Conservation (phyloP, 2,113 vertebrate species). For the Mustelus asterias region DNA sequence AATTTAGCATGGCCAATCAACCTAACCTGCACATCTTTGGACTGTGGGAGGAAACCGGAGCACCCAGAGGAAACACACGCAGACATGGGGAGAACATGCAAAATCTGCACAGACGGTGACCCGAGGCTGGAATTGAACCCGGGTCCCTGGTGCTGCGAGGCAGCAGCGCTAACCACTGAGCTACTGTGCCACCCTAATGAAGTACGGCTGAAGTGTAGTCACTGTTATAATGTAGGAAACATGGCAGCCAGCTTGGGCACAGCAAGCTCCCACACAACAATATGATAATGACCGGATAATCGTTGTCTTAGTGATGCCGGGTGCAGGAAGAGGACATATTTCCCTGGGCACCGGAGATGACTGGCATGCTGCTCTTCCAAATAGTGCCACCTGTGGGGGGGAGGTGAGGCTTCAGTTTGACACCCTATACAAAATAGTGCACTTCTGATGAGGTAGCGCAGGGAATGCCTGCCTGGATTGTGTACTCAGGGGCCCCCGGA, state of each 20-base stretch:
- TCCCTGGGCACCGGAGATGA: neutral
- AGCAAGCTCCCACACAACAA: neutral
- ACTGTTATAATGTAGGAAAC: neutral
- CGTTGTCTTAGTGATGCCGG: neutral
- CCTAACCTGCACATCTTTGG: no score
- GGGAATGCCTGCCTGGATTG: neutral
- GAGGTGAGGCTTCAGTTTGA: neutral
- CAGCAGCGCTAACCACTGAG: no score
- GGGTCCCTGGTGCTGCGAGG: no score
- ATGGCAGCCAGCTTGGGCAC: neutral
- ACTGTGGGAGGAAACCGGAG: no score
- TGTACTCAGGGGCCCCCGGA: neutral
- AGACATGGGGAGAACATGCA: no score
- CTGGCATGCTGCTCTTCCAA: neutral
- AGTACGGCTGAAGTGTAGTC: neutral
- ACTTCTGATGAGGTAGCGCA: neutral
- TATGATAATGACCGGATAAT: neutral
- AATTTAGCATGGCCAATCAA: no score
- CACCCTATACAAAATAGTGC: neutral
- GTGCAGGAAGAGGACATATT: neutral
- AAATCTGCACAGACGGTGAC: no score
- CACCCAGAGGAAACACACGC: no score
- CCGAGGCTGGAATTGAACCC: no score
- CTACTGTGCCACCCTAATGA: neutral
- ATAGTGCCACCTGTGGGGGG: neutral